phyloP scores from a whole-genome alignment of 2,888 invertebrate species.

The Sinotaia quadrata region DNA sequence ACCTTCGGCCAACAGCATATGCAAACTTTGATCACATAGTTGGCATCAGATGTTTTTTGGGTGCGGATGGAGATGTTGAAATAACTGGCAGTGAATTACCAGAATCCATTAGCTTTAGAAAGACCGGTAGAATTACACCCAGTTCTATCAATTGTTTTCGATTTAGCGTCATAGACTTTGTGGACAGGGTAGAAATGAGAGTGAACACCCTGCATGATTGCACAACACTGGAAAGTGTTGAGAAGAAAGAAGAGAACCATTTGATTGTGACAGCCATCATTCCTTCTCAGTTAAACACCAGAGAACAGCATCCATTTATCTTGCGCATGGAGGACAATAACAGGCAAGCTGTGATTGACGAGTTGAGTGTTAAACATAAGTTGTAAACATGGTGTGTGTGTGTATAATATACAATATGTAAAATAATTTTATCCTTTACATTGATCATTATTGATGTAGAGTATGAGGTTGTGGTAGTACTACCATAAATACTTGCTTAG shows the following conservation, averaged over 20 bases:
- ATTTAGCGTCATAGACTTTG: slow-evolving; percentile 55
- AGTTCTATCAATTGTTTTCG: slow-evolving; percentile 58
- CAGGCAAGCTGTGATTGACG: slow-evolving; percentile 60
- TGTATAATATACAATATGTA: no score
- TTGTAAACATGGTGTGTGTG: no score
- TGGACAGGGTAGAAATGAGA: slow-evolving; percentile 47
- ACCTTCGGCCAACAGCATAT: slow-evolving; percentile 54
- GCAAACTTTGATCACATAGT: slow-evolving; percentile 57
- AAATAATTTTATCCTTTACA: no score
- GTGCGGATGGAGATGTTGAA: slow-evolving; percentile 56
- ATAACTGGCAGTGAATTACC: slow-evolving; percentile 49
- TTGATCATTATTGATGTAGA: no score
- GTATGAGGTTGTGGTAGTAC: no score
- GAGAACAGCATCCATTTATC: slow-evolving; percentile 57
- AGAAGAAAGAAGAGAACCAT: slow-evolving; percentile 43
- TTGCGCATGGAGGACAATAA: slow-evolving; percentile 60
- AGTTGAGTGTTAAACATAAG: slow-evolving; percentile 54
- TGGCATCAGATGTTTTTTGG: slow-evolving; percentile 61
- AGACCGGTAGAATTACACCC: slow-evolving; percentile 52
- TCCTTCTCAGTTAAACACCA: slow-evolving; percentile 40
- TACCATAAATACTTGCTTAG: no score
- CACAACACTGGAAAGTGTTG: slow-evolving; percentile 56
- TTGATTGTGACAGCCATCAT: slow-evolving; percentile 47
- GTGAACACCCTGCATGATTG: slow-evolving; percentile 60
- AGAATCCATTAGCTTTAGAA: slow-evolving; percentile 41